Evolutionary conservation across 2,113 vertebrate genomes (phyloP), one percentile per base, ranked within the genome.

Genomic region (Uropsilus gracilis): DNA sequence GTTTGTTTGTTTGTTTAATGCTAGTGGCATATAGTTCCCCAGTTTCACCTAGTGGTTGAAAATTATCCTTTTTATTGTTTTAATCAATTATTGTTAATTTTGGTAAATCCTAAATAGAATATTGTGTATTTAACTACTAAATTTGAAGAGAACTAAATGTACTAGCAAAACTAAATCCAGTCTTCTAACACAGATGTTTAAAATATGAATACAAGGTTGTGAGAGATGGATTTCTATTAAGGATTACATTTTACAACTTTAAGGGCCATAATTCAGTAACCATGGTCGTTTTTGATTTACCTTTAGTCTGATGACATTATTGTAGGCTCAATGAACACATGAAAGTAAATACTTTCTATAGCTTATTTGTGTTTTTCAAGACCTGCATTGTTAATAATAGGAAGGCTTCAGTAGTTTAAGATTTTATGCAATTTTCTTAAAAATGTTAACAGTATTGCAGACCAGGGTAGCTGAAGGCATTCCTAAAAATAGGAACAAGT

Each of bases 41-140:
- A 42, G 32, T 93, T 94, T 95, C 95, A 97, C 61, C 96, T 96
- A 93, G 95, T 91, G 95, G 94, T 42, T 39, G 69, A 81, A 91
- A 89, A n/a, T 61, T 37, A 73, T 11, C 2, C 53, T 75, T 4
- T n/a, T 8, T 42, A 17, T 22, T 68, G 8, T 69, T 91, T 66
- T 32, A 53, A 28, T 81, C 28, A 87, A 44, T 73, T 30, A 26
- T 1, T 89, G 37, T 63, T n/a, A 69, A 46, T 71, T 69, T 78
- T 55, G 42, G 6, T 72, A 55, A 94, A 28, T 55, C 10, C 64
- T 24, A 72, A 39, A 63, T 42, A 6, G n/a, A 44, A 57, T 78
- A 50, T 44, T 50, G 17, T 73, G 11, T 76, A 18, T 88, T 90
- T 82, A 42, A 68, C 32, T 44, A 44, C 8, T 78, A 84, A 7